These are phyloP conservation scores for Mastacembelus armatus DNA, from an alignment of 2,797 vertebrate species.

Conservation along the genomic window DNA sequence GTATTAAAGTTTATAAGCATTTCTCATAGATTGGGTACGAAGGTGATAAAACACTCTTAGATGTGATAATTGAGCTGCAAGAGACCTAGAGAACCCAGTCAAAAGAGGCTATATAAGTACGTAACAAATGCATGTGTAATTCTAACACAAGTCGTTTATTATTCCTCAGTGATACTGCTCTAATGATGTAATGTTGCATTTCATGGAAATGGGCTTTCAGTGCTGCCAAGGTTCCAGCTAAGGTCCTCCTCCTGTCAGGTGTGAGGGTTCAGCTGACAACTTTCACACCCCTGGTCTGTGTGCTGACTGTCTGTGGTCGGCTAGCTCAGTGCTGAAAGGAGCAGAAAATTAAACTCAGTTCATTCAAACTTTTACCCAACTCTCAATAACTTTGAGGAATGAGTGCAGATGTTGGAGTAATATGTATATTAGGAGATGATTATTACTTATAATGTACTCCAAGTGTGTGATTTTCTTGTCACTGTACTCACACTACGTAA, in stretches of 20 bases:
- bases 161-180: not conserved
- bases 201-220: conserved; percentile 4
- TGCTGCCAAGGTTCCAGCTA: conserved; percentile 18
- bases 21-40: no score
- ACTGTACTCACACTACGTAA: not conserved
- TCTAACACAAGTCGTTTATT: not conserved
- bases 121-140: not conserved
- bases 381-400: conserved; percentile 30
- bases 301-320: not conserved
- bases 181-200: conserved; percentile 17
- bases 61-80: not conserved
- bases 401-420: conserved; percentile 14
- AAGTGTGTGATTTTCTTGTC: conserved; percentile 15
- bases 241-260: conserved; percentile 27
- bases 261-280: conserved; percentile 28
- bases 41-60: no score
- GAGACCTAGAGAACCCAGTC: not conserved
- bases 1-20: not conserved
- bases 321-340: conserved; percentile 4
- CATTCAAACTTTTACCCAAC: conserved; percentile 2
- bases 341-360: conserved; percentile 11
- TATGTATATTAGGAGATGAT: conserved; percentile 33
- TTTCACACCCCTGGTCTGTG: conserved; percentile 13
- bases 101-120: no score
- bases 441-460: conserved; percentile 17